These are phyloP conservation scores for Portevinia maculata DNA, from an alignment of 2,888 invertebrate species.

Conservation along the genomic window DNA sequence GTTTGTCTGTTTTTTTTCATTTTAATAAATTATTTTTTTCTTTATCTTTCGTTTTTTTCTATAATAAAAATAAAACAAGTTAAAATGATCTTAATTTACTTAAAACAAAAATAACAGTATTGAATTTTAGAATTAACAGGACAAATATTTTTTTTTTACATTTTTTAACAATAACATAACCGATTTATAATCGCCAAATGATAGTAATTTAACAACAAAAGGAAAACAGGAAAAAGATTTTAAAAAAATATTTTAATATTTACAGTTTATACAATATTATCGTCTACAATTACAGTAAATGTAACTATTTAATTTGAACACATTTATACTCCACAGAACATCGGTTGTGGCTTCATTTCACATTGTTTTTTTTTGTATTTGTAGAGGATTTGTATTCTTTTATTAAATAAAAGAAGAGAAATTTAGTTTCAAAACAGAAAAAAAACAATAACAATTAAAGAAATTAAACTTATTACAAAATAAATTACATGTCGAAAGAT, in stretches of 20 bases:
- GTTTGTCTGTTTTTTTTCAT: conserved; percentile 27
- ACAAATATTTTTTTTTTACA: conserved; percentile 43
- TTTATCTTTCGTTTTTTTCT: conserved; percentile 39
- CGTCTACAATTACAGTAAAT: conserved; percentile 70
- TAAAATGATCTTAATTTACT: conserved; percentile 65
- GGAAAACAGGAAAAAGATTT: conserved; percentile 18
- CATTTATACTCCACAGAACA: conserved; percentile 72
- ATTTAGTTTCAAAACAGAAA: conserved; percentile 3
- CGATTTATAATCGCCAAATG: conserved; percentile 59
- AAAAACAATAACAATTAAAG: conserved; percentile 6
- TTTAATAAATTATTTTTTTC: conserved; percentile 67
- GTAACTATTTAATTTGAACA: conserved; percentile 73
- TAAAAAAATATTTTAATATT: conserved; percentile 40
- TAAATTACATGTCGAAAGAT: conserved; percentile 4
- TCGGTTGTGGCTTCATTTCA: conserved; percentile 72
- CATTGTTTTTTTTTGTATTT: conserved; percentile 44
- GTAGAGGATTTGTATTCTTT: conserved; percentile 57
- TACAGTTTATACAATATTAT: conserved; percentile 73
- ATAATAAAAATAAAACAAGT: conserved; percentile 68
- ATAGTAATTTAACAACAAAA: conserved; percentile 20
- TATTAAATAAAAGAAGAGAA: conserved; percentile 31
- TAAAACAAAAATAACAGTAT: conserved; percentile 72
- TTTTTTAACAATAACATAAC: conserved; percentile 52
- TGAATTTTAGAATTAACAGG: conserved; percentile 66
- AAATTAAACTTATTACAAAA: neutral